These are phyloP conservation scores for Falco concolor DNA, from an alignment of 2,797 vertebrate species.

Conservation along the genomic window DNA sequence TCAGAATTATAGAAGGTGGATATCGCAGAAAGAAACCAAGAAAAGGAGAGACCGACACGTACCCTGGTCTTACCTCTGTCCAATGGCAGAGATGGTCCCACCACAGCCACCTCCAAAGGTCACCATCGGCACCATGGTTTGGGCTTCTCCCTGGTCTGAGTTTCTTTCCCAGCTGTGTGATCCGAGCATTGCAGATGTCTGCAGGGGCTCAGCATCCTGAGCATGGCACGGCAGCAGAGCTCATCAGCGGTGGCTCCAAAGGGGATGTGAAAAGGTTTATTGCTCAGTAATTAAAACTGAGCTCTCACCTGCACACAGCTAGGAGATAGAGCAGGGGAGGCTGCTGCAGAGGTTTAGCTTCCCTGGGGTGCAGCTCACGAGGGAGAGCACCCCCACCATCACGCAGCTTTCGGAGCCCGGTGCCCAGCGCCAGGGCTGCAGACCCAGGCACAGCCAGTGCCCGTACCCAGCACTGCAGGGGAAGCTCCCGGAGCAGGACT, in stretches of 20 bases:
- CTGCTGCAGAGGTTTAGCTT: background rate
- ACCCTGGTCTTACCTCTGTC: background rate
- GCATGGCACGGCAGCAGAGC: background rate
- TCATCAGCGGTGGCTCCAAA: background rate
- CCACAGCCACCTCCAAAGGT: background rate
- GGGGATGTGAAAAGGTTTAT: background rate
- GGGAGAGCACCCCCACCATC: background rate
- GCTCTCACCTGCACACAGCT: background rate
- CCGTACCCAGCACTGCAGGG: background rate
- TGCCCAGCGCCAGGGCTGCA: background rate
- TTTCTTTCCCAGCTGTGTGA: background rate
- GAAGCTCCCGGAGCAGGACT: background rate
- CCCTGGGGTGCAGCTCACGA: background rate
- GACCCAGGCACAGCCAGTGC: background rate
- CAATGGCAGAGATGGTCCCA: background rate
- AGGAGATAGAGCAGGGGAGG: background rate
- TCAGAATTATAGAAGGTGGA: background rate
- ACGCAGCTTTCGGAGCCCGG: background rate
- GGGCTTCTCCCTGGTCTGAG: background rate
- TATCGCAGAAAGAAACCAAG: background rate
- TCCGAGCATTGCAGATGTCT: background rate
- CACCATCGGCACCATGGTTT: rapidly evolving
- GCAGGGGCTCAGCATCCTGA: background rate
- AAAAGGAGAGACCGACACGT: background rate
- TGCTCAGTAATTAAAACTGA: background rate